Evolutionary conservation across 1,140 invertebrate genomes (phyloP), one percentile per base, ranked within the genome.

Genomic region (Helicoverpa armigera): DNA sequence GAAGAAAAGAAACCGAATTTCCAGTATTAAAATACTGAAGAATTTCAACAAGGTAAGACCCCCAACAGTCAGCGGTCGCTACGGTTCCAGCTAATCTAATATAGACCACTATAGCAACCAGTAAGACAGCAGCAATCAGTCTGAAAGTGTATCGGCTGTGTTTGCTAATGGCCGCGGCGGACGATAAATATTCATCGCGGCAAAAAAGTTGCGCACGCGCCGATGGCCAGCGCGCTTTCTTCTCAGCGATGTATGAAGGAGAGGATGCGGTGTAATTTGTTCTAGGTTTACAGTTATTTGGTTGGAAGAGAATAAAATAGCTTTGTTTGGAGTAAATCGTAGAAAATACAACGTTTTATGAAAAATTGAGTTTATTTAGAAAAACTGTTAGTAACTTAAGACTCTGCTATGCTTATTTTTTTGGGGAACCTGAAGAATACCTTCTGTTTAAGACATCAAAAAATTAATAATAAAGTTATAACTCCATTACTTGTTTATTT

Each of bases 181-280:
- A 65, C 90, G 88, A 93, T 94, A 92, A 94, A 94, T 94, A 94
- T 94, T 94, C 92, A 94, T 92, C 89, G 87, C 78, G 83, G 90
- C 89, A 94, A 94, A 94, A 94, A 94, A 91, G 77, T 83, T 70
- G 88, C 88, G 92, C 92, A 91, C 92, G 91, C 91, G 90, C 90
- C 90, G 86, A 86, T 83, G 83, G 83, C 86, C 91, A 90, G 87
- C 86, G 92, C 92, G 92, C 92, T 94, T 93, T 93, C 91, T 92
- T 92, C 85, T 88, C 80, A 9, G 9, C 11, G 82, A 89, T 70
- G 65, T 80, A 79, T 10, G 82, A 88, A 65, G 31, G 5, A 61
- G 14, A 14, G 3, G 85, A 88, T 75, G 58, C 43, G 84, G 80
- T 23, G 79, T 76, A 29, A 65, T 69, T 35, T 50, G 56, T 50